Percentiles rank a stretch among this genome's conserved stretches.
Conservation (phyloP, 2,888 invertebrate species). For the Timema cristinae region DNA sequence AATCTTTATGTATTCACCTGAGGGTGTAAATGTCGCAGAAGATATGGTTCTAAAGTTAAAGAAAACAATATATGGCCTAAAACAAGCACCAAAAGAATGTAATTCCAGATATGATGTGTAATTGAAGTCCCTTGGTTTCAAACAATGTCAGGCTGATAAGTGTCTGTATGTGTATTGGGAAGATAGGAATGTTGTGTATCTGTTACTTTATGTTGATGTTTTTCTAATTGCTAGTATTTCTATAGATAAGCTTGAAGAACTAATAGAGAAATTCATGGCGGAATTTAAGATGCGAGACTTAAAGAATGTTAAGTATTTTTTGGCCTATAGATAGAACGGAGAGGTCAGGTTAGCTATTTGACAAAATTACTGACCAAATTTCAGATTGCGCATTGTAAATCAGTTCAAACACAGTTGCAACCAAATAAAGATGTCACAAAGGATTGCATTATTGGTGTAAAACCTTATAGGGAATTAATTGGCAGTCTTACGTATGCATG, state of each 20-base stretch:
- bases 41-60: background rate
- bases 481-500: background rate
- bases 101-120: too few species aligned
- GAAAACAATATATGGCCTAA: background rate
- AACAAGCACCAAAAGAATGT: too few species aligned
- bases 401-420: background rate
- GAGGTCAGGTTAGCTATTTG: background rate
- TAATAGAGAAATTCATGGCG: background rate
- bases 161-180: too few species aligned
- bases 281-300: too few species aligned
- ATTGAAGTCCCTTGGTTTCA: too few species aligned
- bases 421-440: background rate
- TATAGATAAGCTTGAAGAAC: background rate
- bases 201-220: background rate
- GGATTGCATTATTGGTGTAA: background rate
- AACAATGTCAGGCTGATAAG: too few species aligned
- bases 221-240: too few species aligned
- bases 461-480: constrained; percentile 1
- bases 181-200: too few species aligned
- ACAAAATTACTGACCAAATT: background rate
- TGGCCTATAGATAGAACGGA: too few species aligned
- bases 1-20: too few species aligned
- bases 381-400: background rate
- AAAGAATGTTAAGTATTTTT: too few species aligned
- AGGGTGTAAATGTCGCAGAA: too few species aligned